Conservation (phyloP, 2,797 vertebrate species). For the Gymnothorax reevesii region DNA sequence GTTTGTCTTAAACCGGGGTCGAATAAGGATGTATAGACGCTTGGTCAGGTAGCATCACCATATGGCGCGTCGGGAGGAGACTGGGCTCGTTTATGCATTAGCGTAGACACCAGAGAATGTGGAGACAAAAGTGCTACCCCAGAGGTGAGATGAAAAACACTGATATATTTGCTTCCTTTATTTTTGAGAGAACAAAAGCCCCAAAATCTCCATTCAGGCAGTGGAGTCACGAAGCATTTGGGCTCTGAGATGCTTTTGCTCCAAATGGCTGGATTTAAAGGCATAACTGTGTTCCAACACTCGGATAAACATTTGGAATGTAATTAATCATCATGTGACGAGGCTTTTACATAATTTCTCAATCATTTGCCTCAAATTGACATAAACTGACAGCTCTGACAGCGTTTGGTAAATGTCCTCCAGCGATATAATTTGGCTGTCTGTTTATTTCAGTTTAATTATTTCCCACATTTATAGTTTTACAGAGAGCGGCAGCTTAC, state of each 20-base stretch:
- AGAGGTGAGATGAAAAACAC: background rate
- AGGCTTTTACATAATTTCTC: slow-evolving; percentile 62
- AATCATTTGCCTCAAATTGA: slow-evolving; percentile 56
- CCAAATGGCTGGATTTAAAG: background rate
- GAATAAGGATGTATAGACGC: no score
- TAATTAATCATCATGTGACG: slow-evolving; percentile 64
- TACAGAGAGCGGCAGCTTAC: slow-evolving; percentile 30
- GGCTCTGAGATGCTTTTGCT: slow-evolving; percentile 29
- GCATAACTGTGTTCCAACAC: slow-evolving; percentile 18
- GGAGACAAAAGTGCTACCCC: background rate
- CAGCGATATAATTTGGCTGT: slow-evolving; percentile 50
- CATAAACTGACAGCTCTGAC: slow-evolving; percentile 53
- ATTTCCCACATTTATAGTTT: slow-evolving; percentile 41
- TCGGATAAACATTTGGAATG: slow-evolving; percentile 39
- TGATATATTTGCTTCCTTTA: background rate
- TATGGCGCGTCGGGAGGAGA: no score
- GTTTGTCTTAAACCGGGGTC: no score
- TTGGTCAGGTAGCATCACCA: no score
- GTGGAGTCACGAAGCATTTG: slow-evolving; percentile 38
- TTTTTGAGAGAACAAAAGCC: background rate
- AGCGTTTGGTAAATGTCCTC: slow-evolving; percentile 52
- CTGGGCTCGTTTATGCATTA: no score
- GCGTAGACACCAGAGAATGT: no score
- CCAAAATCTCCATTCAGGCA: background rate
- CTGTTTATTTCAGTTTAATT: slow-evolving; percentile 47